Conservation (phyloP, 92 coral and sea anemone species). For the Pocillopora meandrina region DNA sequence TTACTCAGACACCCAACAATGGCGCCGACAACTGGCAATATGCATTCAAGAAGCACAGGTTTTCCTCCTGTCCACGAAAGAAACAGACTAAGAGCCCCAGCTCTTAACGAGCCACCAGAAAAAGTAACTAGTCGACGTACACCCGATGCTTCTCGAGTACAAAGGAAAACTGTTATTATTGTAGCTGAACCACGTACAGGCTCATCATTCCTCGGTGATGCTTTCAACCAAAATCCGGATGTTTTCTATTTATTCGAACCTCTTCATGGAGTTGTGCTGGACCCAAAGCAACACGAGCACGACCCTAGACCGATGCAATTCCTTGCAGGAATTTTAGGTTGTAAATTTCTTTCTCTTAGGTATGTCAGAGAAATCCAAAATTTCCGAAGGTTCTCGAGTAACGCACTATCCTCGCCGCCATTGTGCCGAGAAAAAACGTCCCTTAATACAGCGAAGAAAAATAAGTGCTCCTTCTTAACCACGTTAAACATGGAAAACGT, state of each 20-base stretch:
- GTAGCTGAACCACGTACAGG: conserved; percentile 39
- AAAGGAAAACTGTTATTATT: conserved; percentile 31
- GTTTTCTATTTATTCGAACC: conserved; percentile 86
- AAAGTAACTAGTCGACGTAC: not conserved
- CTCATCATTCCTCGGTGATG: conserved; percentile 76
- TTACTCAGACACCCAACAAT: not conserved
- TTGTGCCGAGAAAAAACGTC: conserved; percentile 50
- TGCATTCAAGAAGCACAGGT: too few species aligned
- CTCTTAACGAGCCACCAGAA: not conserved
- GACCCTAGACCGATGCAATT: conserved; percentile 68
- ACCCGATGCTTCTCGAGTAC: not conserved
- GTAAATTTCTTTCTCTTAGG: conserved; percentile 60
- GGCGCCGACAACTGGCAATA: not conserved
- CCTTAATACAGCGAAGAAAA: not conserved
- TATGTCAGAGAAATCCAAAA: conserved; percentile 69
- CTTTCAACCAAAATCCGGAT: conserved; percentile 78
- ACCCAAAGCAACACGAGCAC: conserved; percentile 69
- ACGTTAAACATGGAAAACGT: conserved; percentile 29
- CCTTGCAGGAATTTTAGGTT: conserved; percentile 70
- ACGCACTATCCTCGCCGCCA: conserved; percentile 82
- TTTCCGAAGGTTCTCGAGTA: conserved; percentile 82
- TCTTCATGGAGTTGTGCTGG: conserved; percentile 62
- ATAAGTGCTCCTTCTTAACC: not conserved
- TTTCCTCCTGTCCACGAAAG: not conserved
- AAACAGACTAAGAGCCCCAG: not conserved